Evolutionary conservation across 2,888 invertebrate species (phyloP).

Genomic region (Netelia virgata): DNA sequence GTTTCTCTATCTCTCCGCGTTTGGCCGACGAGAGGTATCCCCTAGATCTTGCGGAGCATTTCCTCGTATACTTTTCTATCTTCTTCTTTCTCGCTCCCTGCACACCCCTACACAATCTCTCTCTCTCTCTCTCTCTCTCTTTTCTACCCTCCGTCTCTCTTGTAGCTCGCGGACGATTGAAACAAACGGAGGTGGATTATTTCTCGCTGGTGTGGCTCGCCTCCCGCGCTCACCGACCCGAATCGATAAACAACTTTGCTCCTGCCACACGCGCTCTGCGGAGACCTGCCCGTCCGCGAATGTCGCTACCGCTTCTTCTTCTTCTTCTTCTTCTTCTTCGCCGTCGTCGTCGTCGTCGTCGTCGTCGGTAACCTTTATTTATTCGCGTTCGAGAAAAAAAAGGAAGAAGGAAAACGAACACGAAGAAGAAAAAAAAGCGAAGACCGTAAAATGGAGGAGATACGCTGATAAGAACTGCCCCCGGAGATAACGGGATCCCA

Average conservation of each 20-base stretch:
- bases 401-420: constrained; percentile 6
- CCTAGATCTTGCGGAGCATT: constrained; percentile 11
- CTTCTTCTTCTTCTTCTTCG: background rate
- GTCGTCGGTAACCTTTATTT: constrained; percentile 34
- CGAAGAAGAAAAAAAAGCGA: background rate
- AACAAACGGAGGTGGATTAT: constrained; percentile 63
- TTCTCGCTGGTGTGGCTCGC: constrained; percentile 51
- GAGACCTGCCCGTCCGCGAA: constrained; percentile 38
- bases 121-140: too few relatives aligned
- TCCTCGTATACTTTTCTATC: constrained; percentile 13
- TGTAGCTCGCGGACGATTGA: constrained; percentile 48
- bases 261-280: constrained; percentile 7
- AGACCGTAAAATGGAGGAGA: background rate
- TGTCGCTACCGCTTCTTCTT: constrained; percentile 6
- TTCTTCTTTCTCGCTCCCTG: background rate
- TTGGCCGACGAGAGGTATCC: constrained; percentile 25
- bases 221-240: constrained; percentile 22
- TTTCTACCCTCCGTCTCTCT: constrained; percentile 36
- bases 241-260: constrained; percentile 59
- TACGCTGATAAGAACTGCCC: constrained; percentile 23
- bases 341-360: background rate
- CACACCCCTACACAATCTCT: background rate
- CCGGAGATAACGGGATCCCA: constrained; percentile 32
- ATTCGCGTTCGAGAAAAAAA: constrained; percentile 12
- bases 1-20: background rate